Conservation (phyloP, 2,888 invertebrate species). For the Ceramica pisi region DNA sequence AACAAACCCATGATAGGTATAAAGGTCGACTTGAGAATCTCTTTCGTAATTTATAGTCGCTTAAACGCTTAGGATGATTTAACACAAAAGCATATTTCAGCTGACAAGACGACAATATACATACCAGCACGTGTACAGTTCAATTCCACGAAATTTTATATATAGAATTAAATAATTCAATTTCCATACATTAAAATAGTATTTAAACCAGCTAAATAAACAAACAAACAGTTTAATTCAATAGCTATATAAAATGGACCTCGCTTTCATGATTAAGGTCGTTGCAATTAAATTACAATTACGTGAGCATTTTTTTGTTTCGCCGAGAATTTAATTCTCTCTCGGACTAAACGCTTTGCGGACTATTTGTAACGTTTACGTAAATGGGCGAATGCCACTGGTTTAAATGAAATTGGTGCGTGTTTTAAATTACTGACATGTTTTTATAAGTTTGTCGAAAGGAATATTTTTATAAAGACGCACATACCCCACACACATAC, state of each 20-base stretch:
- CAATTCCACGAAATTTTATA: background rate
- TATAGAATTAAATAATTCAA: background rate
- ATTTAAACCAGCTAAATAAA: conserved; percentile 4
- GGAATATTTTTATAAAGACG: too few relatives aligned
- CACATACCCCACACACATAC: too few relatives aligned
- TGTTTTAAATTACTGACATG: conserved; percentile 7
- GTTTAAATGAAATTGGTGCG: background rate
- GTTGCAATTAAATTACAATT: conserved; percentile 49
- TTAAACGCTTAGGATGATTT: too few relatives aligned
- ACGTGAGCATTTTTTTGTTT: conserved; percentile 59
- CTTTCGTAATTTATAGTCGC: too few relatives aligned
- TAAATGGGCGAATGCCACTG: conserved; percentile 6
- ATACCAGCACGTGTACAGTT: background rate
- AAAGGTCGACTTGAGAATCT: too few relatives aligned
- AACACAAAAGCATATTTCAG: conserved; percentile 8
- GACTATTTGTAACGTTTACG: conserved; percentile 17
- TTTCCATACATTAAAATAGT: background rate
- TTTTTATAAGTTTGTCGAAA: too few relatives aligned
- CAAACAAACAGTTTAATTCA: conserved; percentile 27
- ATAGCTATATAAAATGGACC: conserved; percentile 26
- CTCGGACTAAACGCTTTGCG: conserved; percentile 23
- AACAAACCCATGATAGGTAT: too few relatives aligned
- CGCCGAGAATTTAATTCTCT: conserved; percentile 40
- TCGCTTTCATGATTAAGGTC: conserved; percentile 57
- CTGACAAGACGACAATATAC: background rate